Evolutionary conservation across 2,113 vertebrate species (phyloP).

Genomic region (Equus quagga): DNA sequence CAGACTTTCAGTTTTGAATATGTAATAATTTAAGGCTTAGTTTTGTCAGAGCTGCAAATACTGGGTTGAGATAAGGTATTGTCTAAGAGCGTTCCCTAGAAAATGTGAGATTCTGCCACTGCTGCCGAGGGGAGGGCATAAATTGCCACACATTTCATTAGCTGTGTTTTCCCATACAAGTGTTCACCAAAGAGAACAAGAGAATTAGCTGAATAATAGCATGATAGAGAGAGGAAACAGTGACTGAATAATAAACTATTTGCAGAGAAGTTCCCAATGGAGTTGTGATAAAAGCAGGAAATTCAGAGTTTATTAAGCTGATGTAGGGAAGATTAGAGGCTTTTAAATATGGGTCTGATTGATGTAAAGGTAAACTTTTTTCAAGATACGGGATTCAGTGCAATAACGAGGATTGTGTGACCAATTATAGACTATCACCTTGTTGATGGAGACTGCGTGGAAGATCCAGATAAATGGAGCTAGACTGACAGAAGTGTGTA

Average conservation of each 20-base stretch:
- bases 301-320: conserved; percentile 77
- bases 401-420: not conserved
- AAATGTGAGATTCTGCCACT: not conserved
- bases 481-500: not conserved
- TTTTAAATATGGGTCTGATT: conserved; percentile 72
- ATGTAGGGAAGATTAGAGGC: conserved; percentile 70
- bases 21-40: conserved; percentile 15
- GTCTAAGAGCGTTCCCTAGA: not conserved
- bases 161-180: not conserved
- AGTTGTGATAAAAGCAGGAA: conserved; percentile 73
- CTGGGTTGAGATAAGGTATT: not conserved
- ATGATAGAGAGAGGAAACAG: not conserved
- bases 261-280: conserved; percentile 55
- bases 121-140: not conserved
- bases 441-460: conserved; percentile 40
- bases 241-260: conserved; percentile 54
- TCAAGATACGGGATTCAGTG: conserved; percentile 43
- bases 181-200: not conserved
- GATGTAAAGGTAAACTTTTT: conserved; percentile 74
- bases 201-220: not conserved
- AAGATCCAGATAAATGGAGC: conserved; percentile 5
- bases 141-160: not conserved
- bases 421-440: conserved; percentile 47
- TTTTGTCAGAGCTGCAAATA: not conserved
- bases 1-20: conserved; percentile 21